Evolutionary conservation across 2,113 vertebrate genomes (phyloP).

Genomic region (Laticauda laticaudata): DNA sequence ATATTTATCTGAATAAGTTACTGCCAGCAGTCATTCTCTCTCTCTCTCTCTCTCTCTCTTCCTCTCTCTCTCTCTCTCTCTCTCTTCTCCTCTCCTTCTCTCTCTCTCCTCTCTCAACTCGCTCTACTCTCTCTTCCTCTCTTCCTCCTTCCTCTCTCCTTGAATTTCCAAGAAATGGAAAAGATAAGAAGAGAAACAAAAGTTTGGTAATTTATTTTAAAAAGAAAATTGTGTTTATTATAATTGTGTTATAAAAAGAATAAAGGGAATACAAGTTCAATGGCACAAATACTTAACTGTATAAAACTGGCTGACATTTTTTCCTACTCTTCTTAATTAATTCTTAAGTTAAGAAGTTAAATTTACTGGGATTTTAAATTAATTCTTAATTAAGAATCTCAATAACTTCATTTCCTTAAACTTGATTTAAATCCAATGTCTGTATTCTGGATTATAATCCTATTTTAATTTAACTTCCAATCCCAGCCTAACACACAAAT

Average conservation of each 20-base stretch:
- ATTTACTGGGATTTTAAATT: not conserved
- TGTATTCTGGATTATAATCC: not conserved
- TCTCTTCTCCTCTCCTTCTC: too few relatives aligned
- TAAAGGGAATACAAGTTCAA: conserved; percentile 43
- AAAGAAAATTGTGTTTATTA: conserved; percentile 62
- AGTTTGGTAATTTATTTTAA: conserved; percentile 54
- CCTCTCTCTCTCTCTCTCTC: conserved; percentile 2
- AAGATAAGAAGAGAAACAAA: conserved; percentile 11
- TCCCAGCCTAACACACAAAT: too few relatives aligned
- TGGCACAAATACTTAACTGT: conserved; percentile 7
- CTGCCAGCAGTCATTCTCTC: conserved; percentile 61
- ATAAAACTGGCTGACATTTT: not conserved
- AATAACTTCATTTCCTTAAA: not conserved
- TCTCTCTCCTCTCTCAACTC: too few relatives aligned
- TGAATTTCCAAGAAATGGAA: conserved; percentile 62
- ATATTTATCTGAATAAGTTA: conserved; percentile 64
- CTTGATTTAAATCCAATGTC: not conserved
- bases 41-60: too few relatives aligned
- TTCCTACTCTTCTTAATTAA: not conserved
- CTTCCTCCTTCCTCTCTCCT: conserved; percentile 26
- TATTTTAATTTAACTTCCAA: not conserved
- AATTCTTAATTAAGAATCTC: not conserved
- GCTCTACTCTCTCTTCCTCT: too few relatives aligned
- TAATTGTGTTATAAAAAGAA: conserved; percentile 59
- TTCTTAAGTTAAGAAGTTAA: not conserved